Evolutionary conservation across 2,113 vertebrate genomes (phyloP).

Genomic region (Tachuris rubrigastra): DNA sequence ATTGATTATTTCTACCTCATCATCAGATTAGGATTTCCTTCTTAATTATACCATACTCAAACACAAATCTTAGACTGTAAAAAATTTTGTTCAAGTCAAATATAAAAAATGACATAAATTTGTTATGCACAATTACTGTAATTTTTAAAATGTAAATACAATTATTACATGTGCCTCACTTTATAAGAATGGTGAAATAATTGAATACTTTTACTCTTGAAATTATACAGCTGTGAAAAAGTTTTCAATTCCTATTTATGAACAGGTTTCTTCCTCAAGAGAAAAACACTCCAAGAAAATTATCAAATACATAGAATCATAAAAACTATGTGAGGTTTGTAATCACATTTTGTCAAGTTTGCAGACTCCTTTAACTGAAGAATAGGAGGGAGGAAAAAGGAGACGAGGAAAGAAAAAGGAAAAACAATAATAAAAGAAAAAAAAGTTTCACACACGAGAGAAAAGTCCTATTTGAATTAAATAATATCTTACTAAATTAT

Average conservation of each 20-base stretch:
- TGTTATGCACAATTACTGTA: not conserved
- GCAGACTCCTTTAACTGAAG: not conserved
- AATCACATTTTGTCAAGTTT: not conserved
- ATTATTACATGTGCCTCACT: not conserved
- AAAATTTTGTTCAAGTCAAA: not conserved
- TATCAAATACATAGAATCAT: not conserved
- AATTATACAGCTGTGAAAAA: not conserved
- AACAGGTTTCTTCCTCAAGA: fast-evolving
- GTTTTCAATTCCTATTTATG: not conserved
- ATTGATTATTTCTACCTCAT: not conserved
- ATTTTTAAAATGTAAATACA: not conserved
- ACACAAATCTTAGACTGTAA: not conserved
- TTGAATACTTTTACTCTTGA: not conserved
- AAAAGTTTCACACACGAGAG: not conserved
- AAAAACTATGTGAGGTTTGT: not conserved
- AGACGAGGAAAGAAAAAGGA: not conserved
- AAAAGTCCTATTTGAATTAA: not conserved
- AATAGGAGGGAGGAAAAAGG: not conserved
- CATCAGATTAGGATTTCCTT: not conserved
- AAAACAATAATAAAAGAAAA: not conserved
- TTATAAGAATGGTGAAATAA: not conserved
- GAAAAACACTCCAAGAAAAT: not conserved
- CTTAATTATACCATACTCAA: fast-evolving
- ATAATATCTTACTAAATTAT: not conserved
- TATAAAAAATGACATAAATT: not conserved